Evolutionary conservation across 2,797 vertebrate genomes (phyloP).

Genomic region (Triplophysa yarkandensis): DNA sequence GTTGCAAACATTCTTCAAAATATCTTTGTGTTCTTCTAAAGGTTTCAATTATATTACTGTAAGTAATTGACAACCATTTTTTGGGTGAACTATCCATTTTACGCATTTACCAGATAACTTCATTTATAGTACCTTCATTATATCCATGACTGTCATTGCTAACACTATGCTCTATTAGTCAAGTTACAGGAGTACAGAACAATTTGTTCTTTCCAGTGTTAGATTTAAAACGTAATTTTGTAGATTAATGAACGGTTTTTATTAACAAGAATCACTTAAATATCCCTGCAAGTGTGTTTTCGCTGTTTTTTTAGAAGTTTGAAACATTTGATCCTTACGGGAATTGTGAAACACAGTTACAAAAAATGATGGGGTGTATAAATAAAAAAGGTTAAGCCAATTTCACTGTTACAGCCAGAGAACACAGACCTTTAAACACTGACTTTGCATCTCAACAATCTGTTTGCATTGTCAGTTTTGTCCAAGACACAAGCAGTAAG

Average conservation of each 20-base stretch:
- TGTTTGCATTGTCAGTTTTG: conserved; percentile 22
- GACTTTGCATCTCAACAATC: conserved; percentile 54
- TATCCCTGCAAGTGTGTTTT: background rate
- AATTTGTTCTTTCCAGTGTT: background rate
- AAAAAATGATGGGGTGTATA: conserved; percentile 2
- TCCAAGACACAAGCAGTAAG: conserved; percentile 7
- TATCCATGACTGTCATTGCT: background rate
- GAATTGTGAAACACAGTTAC: background rate
- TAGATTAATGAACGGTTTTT: background rate
- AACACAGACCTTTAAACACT: conserved; percentile 50
- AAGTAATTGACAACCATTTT: too few relatives aligned
- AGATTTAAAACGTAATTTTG: background rate
- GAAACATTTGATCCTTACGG: too few relatives aligned
- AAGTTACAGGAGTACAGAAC: background rate
- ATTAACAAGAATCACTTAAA: background rate
- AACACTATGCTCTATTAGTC: background rate
- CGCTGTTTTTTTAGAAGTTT: background rate
- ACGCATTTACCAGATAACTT: too few relatives aligned
- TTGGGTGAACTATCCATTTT: too few relatives aligned
- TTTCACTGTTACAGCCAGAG: conserved; percentile 53
- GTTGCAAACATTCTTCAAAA: too few relatives aligned
- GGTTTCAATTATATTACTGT: too few relatives aligned
- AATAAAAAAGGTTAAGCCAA: background rate
- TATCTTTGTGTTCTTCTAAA: too few relatives aligned
- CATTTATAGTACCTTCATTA: too few relatives aligned